Evolutionary conservation across 2,888 invertebrate genomes (phyloP).

Genomic region (Argyra leucocephala): DNA sequence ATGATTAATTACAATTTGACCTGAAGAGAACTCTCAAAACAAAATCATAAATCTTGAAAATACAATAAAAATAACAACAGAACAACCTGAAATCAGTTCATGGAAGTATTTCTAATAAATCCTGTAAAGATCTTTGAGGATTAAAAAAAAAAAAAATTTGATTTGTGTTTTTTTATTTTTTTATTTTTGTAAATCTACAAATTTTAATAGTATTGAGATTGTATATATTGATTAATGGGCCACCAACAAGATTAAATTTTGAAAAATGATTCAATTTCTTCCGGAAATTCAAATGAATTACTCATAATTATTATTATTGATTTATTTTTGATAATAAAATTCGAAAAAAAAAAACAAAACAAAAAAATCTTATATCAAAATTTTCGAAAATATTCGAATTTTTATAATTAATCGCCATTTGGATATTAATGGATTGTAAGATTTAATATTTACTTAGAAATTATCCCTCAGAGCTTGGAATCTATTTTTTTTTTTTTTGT

Average conservation of each 20-base stretch:
- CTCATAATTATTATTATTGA: background rate
- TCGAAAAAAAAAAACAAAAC: too few relatives aligned
- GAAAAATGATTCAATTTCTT: background rate
- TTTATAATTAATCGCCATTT: too few relatives aligned
- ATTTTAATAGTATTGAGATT: background rate
- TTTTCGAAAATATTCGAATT: too few relatives aligned
- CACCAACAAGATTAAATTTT: background rate
- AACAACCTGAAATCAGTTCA: too few relatives aligned
- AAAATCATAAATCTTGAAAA: too few relatives aligned
- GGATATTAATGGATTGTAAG: too few relatives aligned
- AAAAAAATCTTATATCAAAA: too few relatives aligned
- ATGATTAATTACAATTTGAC: background rate
- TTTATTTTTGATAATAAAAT: background rate
- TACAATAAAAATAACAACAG: too few relatives aligned
- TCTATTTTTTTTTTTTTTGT: too few relatives aligned
- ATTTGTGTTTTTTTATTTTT: background rate
- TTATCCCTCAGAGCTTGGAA: too few relatives aligned
- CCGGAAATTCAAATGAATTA: background rate
- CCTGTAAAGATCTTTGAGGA: background rate
- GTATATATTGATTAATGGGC: background rate
- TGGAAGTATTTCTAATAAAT: background rate
- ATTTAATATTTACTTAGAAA: too few relatives aligned
- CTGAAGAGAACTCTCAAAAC: background rate
- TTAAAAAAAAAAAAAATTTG: background rate
- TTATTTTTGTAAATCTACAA: background rate